phyloP scores from a whole-genome alignment of 1,140 invertebrate genomes.

The Steinernema khuongi region DNA sequence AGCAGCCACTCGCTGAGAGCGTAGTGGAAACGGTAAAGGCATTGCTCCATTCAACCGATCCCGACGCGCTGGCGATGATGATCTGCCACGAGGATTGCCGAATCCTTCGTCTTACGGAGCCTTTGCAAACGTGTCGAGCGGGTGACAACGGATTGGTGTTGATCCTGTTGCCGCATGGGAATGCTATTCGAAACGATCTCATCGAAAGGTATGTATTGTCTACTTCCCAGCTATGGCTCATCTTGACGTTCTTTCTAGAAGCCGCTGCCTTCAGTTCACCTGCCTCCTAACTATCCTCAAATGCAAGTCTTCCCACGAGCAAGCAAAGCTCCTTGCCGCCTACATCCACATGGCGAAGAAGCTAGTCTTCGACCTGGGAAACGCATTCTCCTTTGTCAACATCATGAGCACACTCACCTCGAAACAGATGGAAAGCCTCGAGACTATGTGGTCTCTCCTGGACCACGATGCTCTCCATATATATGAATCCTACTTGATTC shows the following conservation, averaged over 20 bases:
- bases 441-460: conserved; percentile 4
- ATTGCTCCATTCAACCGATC: background rate
- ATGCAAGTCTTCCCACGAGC: background rate
- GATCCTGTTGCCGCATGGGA: background rate
- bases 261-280: conserved; percentile 7
- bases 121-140: background rate
- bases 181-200: background rate
- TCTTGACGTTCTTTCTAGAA: background rate
- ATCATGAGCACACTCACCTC: background rate
- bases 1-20: background rate
- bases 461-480: background rate
- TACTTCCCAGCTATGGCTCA: background rate
- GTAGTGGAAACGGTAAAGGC: background rate
- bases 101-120: background rate
- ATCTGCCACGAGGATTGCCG: conserved; percentile 10
- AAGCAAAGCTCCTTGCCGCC: background rate
- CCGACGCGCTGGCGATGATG: background rate
- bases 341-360: background rate
- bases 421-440: background rate
- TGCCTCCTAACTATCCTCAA: background rate
- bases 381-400: background rate
- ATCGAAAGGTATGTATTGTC: conserved; percentile 1
- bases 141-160: background rate
- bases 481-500: background rate
- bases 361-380: background rate